A percentile compares a stretch with the other conserved stretches of the same genome.
These are phyloP conservation scores for Belonocnema kinseyi DNA, from an alignment of 1,140 invertebrate genomes.

Conservation along the genomic window DNA sequence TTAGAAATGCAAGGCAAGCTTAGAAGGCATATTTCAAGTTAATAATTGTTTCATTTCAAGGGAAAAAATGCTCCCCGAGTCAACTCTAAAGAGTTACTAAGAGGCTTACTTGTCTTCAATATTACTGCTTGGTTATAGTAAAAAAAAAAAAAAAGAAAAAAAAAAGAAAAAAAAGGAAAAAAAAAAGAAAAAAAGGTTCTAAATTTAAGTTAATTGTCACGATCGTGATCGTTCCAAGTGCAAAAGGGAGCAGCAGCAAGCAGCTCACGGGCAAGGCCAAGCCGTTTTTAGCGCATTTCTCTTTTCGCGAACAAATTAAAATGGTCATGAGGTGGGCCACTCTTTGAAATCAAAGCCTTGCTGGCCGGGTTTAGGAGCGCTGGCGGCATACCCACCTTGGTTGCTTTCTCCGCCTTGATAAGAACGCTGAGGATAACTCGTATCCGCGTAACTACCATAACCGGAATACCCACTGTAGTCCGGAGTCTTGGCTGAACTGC, in stretches of 20 bases:
- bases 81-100: too few relatives aligned
- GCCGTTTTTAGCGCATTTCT: conserved; percentile 69
- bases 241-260: not conserved
- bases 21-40: too few relatives aligned
- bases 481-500: conserved; percentile 73
- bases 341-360: conserved; percentile 80
- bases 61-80: too few relatives aligned
- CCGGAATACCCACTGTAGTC: conserved; percentile 75
- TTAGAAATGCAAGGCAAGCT: too few relatives aligned
- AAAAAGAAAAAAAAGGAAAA: too few relatives aligned
- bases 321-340: conserved; percentile 79
- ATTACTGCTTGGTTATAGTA: too few relatives aligned
- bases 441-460: conserved; percentile 76
- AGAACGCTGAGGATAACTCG: conserved; percentile 73
- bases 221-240: conserved; percentile 7
- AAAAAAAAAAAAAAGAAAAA: too few relatives aligned
- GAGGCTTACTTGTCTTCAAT: too few relatives aligned
- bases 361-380: conserved; percentile 76
- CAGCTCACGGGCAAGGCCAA: conserved; percentile 71
- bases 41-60: too few relatives aligned
- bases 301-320: conserved; percentile 73
- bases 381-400: conserved; percentile 78
- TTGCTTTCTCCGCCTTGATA: conserved; percentile 75
- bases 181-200: too few relatives aligned
- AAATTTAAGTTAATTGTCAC: not conserved